Evolutionary conservation across 2,797 vertebrate genomes (phyloP).

Genomic region (Sebastes variabilis): DNA sequence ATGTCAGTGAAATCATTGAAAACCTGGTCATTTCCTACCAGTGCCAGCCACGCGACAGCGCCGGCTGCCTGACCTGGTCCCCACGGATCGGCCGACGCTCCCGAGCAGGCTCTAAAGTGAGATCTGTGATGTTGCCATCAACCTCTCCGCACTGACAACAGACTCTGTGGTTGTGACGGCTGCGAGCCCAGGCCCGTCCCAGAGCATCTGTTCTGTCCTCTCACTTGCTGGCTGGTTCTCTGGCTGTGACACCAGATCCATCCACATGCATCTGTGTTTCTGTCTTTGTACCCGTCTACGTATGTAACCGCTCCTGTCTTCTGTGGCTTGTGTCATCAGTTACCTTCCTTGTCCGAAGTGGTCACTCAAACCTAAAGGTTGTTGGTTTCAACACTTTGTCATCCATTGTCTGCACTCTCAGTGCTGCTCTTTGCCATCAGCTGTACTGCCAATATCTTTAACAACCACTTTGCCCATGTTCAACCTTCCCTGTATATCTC

Average conservation of each 20-base stretch:
- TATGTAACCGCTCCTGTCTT: slow-evolving; percentile 44
- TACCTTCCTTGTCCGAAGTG: slow-evolving; percentile 36
- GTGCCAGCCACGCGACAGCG: slow-evolving; percentile 15
- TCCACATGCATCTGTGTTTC: slow-evolving; percentile 27
- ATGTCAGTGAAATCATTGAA: slow-evolving; percentile 57
- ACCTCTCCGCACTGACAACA: slow-evolving; percentile 57
- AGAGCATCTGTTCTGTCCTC: slow-evolving; percentile 65
- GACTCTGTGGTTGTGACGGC: slow-evolving; percentile 45
- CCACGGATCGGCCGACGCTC: not conserved
- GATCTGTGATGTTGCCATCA: slow-evolving; percentile 58
- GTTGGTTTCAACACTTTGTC: slow-evolving; percentile 15
- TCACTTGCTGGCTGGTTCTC: slow-evolving; percentile 53
- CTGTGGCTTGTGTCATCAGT: slow-evolving; percentile 24
- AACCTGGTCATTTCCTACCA: slow-evolving; percentile 47
- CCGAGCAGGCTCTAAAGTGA: slow-evolving; percentile 59
- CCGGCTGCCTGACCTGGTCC: slow-evolving; percentile 25
- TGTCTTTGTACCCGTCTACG: slow-evolving; percentile 51
- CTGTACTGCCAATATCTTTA: not conserved
- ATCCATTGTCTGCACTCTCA: not conserved
- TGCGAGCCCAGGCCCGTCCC: slow-evolving; percentile 45
- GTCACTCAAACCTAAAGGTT: slow-evolving; percentile 31
- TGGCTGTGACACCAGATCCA: slow-evolving; percentile 51
- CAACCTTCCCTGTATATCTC: not conserved
- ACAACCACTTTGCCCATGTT: not conserved
- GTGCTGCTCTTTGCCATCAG: not conserved